Conservation (phyloP, 1,140 invertebrate species). For the Brachionus rubens region DNA sequence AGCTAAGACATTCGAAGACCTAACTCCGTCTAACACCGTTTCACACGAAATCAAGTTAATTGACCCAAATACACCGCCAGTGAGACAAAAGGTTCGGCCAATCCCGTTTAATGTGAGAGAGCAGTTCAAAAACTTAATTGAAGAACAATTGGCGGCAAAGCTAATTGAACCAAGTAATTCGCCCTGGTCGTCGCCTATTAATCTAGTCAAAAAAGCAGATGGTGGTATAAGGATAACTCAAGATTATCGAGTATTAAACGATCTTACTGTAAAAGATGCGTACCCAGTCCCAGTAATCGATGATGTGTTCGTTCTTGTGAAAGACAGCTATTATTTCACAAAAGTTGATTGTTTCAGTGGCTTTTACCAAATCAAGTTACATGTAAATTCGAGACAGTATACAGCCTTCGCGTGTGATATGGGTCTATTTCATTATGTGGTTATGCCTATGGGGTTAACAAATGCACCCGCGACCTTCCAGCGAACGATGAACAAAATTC, state of each 20-base stretch:
- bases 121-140: neutral
- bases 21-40: too few species aligned
- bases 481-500: slow-evolving; percentile 51
- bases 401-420: neutral
- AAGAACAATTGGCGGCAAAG: slow-evolving; percentile 1
- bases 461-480: slow-evolving; percentile 57
- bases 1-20: too few species aligned
- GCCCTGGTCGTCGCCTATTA: neutral
- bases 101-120: too few species aligned
- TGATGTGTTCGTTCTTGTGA: neutral
- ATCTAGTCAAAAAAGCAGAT: neutral
- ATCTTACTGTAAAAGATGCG: neutral
- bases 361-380: neutral
- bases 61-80: too few species aligned
- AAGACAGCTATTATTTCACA: neutral
- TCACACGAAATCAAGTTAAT: too few species aligned
- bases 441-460: slow-evolving; percentile 59
- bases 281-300: neutral
- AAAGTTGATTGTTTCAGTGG: neutral
- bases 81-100: too few species aligned
- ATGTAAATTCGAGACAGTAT: neutral
- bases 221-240: neutral
- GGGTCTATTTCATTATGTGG: slow-evolving; percentile 49
- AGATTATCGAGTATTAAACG: slow-evolving; percentile 1
- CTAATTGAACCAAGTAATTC: slow-evolving; percentile 47